A percentile compares a stretch with the other conserved stretches of the same genome.
These are phyloP conservation scores for Papilio polyxenes DNA, from an alignment of 1,140 invertebrate species.

Conservation along the genomic window DNA sequence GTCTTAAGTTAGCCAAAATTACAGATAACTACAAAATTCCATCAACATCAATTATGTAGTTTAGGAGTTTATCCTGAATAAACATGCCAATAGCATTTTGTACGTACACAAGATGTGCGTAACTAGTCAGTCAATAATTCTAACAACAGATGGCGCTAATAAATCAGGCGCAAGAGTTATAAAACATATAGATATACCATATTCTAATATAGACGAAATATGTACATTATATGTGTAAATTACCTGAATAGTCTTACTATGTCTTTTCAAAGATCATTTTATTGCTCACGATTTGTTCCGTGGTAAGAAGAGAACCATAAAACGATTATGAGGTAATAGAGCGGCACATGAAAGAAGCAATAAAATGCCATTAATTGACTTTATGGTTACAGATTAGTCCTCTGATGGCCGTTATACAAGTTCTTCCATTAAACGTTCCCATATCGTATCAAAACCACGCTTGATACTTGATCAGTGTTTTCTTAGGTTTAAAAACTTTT, in stretches of 20 bases:
- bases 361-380: conserved; percentile 32
- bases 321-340: conserved; percentile 36
- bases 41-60: no score
- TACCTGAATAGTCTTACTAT: conserved; percentile 12
- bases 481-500: neutral
- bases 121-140: no score
- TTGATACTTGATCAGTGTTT: neutral
- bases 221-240: neutral
- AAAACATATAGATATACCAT: no score
- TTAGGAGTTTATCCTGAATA: no score
- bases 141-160: no score
- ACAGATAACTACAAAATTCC: no score
- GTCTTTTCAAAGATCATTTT: conserved; percentile 18
- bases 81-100: no score
- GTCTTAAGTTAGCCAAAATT: no score
- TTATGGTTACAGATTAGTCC: conserved; percentile 32
- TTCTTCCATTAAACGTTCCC: conserved; percentile 14
- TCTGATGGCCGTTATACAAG: conserved; percentile 31
- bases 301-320: conserved; percentile 8
- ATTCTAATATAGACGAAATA: neutral
- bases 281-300: conserved; percentile 33
- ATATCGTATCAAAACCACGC: neutral
- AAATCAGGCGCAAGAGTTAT: no score
- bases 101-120: no score
- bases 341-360: conserved; percentile 32